Evolutionary conservation across 1,140 invertebrate genomes (phyloP).

Genomic region (Saccostrea glomerata): DNA sequence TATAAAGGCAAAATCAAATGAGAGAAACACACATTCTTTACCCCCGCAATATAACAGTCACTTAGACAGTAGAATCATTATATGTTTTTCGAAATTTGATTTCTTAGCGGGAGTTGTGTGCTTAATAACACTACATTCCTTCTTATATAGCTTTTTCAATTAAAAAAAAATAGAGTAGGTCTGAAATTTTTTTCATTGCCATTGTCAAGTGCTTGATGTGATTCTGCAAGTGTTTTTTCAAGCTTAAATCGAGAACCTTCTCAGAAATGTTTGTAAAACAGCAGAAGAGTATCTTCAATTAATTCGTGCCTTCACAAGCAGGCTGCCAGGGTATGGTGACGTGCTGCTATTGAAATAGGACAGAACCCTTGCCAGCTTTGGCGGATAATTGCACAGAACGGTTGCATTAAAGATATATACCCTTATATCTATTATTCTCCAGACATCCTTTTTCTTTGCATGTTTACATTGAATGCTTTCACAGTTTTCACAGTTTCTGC

Average conservation of each 20-base stretch:
- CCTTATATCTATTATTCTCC: neutral
- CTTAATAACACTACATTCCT: neutral
- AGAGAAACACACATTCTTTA: neutral
- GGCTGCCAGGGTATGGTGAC: neutral
- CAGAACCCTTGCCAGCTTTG: neutral
- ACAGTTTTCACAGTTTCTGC: neutral
- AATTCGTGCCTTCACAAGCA: neutral
- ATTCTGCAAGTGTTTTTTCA: constrained; percentile 23
- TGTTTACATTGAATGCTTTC: neutral
- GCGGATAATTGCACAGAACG: neutral
- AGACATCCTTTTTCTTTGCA: neutral
- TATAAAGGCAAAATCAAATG: constrained; percentile 4
- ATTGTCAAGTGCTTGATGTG: constrained; percentile 24
- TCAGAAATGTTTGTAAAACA: constrained; percentile 25
- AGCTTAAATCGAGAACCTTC: neutral
- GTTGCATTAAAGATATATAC: constrained; percentile 13
- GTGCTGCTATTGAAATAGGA: neutral
- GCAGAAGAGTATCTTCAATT: neutral
- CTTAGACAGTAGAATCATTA: neutral
- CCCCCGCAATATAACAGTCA: neutral
- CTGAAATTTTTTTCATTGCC: constrained; percentile 9
- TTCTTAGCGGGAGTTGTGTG: neutral
- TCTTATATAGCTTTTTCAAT: neutral
- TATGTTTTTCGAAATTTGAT: constrained; percentile 18
- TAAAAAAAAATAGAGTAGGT: neutral